These are phyloP conservation scores for Sisyra nigra DNA, from an alignment of 2,888 invertebrate species.

Conservation along the genomic window DNA sequence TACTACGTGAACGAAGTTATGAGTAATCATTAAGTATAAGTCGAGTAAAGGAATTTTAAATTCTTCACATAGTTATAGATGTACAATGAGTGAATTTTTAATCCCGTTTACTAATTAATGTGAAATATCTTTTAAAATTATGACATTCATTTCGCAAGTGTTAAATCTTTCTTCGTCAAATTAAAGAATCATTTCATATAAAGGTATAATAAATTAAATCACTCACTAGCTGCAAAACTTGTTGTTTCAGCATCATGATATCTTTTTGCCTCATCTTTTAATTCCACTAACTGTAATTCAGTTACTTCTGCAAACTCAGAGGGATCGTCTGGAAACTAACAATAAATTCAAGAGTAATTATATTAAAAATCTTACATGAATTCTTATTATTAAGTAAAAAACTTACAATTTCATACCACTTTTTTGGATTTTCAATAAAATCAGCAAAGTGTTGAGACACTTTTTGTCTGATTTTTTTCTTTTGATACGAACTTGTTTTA, in stretches of 20 bases:
- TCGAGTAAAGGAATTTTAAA: too few species aligned
- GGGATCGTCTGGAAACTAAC: slow-evolving; percentile 35
- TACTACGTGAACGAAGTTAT: too few species aligned
- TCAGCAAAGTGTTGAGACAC: slow-evolving; percentile 25
- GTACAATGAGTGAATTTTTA: too few species aligned
- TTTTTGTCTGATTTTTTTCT: not conserved
- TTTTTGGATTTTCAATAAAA: slow-evolving; percentile 33
- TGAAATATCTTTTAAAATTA: too few species aligned
- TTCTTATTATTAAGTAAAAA: slow-evolving; percentile 6
- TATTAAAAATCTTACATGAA: not conserved
- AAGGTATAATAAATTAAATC: too few species aligned
- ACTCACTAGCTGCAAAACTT: slow-evolving; percentile 43
- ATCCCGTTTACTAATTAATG: too few species aligned
- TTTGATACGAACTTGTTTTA: not conserved
- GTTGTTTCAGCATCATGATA: slow-evolving; percentile 46
- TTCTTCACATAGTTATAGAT: too few species aligned
- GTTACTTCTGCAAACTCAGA: slow-evolving; percentile 26
- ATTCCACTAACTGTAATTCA: slow-evolving; percentile 36
- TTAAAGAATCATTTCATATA: too few species aligned
- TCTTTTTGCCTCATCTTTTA: slow-evolving; percentile 48
- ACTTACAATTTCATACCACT: slow-evolving; percentile 48
- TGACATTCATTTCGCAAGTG: too few species aligned
- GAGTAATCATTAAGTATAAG: too few species aligned
- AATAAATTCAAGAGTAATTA: slow-evolving; percentile 8
- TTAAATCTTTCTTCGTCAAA: too few species aligned